phyloP scores from a whole-genome alignment of 2,888 invertebrate species.

The Papilio gigon region DNA sequence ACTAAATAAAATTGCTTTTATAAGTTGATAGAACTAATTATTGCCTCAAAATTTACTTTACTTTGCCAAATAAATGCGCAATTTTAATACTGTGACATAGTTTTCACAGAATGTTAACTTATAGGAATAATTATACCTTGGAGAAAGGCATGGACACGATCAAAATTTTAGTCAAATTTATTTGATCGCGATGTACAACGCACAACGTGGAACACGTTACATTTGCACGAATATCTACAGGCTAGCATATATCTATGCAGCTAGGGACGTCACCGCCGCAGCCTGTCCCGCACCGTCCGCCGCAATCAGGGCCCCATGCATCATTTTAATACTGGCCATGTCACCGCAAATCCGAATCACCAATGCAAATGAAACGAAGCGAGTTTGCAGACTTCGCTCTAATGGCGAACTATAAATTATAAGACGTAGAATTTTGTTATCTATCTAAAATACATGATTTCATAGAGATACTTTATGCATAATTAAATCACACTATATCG shows the following conservation, averaged over 20 bases:
- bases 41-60: background rate
- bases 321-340: conserved; percentile 80
- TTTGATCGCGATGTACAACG: background rate
- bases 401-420: conserved; percentile 78
- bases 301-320: conserved; percentile 76
- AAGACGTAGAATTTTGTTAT: conserved; percentile 73
- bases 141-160: background rate
- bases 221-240: background rate
- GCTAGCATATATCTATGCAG: conserved; percentile 13
- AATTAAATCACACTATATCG: conserved; percentile 65
- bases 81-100: background rate
- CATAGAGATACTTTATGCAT: conserved; percentile 73
- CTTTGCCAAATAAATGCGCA: background rate
- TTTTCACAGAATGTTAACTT: background rate
- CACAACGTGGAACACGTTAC: background rate
- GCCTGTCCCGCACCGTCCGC: conserved; percentile 44
- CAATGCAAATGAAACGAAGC: conserved; percentile 78
- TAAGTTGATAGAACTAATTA: background rate
- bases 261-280: conserved; percentile 28
- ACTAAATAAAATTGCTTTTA: background rate
- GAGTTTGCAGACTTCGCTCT: conserved; percentile 67
- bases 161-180: background rate
- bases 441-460: conserved; percentile 74
- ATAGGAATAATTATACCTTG: no score
- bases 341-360: conserved; percentile 78